Conservation (phyloP, 1,140 invertebrate genomes). For the Euura lappo region DNA sequence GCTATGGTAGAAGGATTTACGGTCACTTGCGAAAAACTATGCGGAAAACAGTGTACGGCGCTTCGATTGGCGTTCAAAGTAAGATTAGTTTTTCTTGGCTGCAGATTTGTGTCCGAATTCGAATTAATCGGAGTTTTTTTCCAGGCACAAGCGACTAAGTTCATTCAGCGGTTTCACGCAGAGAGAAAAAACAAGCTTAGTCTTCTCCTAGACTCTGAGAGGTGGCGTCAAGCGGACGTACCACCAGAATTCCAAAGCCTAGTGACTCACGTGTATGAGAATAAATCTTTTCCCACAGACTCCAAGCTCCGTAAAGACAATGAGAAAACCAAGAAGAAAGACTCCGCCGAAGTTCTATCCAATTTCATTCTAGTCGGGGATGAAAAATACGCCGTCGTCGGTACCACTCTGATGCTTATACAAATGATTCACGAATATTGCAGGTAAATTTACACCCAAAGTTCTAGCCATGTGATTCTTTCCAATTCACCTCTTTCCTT, state of each 20-base stretch:
- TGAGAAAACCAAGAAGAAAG: constrained; percentile 39
- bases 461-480: neutral
- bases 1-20: constrained; percentile 83
- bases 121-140: constrained; percentile 14
- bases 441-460: constrained; percentile 67
- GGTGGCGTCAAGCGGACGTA: constrained; percentile 94
- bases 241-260: constrained; percentile 85
- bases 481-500: neutral
- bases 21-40: constrained; percentile 76
- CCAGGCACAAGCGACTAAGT: constrained; percentile 80
- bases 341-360: constrained; percentile 55
- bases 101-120: constrained; percentile 16
- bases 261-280: constrained; percentile 60
- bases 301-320: constrained; percentile 45
- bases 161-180: constrained; percentile 90
- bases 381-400: constrained; percentile 86
- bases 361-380: constrained; percentile 73
- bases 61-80: constrained; percentile 85
- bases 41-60: constrained; percentile 79
- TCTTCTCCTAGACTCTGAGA: constrained; percentile 85
- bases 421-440: constrained; percentile 92
- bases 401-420: constrained; percentile 82
- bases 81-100: constrained; percentile 51
- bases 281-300: constrained; percentile 58
- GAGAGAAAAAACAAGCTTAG: constrained; percentile 87